Base-by-base conservation (phyloP, 1,140 invertebrate species). In the Leptinotarsa undecemlineata region DNA sequence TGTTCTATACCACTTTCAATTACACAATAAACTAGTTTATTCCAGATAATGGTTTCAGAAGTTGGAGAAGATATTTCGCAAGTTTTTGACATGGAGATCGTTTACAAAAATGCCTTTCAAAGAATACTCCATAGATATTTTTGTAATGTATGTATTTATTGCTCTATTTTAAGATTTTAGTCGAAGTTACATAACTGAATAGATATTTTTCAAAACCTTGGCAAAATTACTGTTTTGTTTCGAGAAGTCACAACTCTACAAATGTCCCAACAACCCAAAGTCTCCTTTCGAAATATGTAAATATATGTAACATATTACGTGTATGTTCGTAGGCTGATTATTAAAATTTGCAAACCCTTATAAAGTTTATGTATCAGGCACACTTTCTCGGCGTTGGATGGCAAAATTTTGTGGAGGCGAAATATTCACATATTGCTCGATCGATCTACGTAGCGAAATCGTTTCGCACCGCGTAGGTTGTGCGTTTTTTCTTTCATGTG, bases 341-440 rank as follows among this genome's bases (percentile, higher is more conserved):
- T 68, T 68, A 47, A 68, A 68, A 68, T 68, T 68, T 42, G 42
- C 33, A 47, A 17, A 42, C 66, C 66, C 66, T 68, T 68, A 42
- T 68, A n/a, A 68, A 68, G 66, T 47, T 68, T 68, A 42, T 68
- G 66, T 11, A 68, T 47, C 66, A 68, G 33, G 66, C 66, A 42
- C 66, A 42, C 23, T 68, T 68, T 68, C 23, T 68, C n/a, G 42
- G 66, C 66, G 66, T 68, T 68, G 66, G 66, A 42, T 42, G 66
- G 15, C n/a, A 68, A n/a, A 68, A 19, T 42, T 42, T 68, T 15
- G 42, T 42, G 42, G 42, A 14, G 33, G 42, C 23, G 42, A 68
- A 68, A 68, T 19, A 42, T 33, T 68, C 66, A 68, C 23, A 68
- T 68, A 42, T 47, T 26, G 23, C 23, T 68, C n/a, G 66, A n/a